Percentiles rank a stretch among this genome's conserved stretches.
phyloP scores from a whole-genome alignment of 2,113 vertebrate species.

The Cynopterus brachyotis region DNA sequence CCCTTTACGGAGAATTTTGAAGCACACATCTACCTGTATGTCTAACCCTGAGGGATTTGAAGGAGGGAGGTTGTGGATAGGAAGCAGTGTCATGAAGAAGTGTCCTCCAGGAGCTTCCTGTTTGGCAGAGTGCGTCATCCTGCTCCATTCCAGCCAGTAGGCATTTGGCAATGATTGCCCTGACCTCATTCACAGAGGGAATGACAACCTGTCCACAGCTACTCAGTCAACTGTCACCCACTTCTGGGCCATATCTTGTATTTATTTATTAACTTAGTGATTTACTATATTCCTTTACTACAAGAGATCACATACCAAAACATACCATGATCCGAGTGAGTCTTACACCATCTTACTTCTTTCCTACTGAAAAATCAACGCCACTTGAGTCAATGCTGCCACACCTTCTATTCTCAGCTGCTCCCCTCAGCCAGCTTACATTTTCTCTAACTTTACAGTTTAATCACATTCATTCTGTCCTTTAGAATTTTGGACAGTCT shows the following conservation, averaged over 20 bases:
- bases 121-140: not conserved
- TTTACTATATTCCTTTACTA: not conserved
- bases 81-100: not conserved
- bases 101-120: not conserved
- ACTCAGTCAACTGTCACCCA: not conserved
- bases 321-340: not conserved
- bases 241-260: not conserved
- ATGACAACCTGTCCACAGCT: not conserved
- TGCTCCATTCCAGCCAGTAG: not conserved
- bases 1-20: not conserved
- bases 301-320: not conserved
- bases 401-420: not conserved
- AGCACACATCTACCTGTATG: rapidly evolving
- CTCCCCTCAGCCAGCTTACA: not conserved
- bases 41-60: not conserved
- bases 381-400: not conserved
- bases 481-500: not conserved
- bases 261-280: not conserved
- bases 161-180: not conserved
- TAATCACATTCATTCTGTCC: not conserved
- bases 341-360: not conserved
- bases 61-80: not conserved
- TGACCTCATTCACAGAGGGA: not conserved
- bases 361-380: constrained; percentile 16
- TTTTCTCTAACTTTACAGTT: not conserved